Evolutionary conservation across 2,888 invertebrate genomes (phyloP), one percentile per base, ranked within the genome.

Genomic region (Vannuccia rotundouncinata): DNA sequence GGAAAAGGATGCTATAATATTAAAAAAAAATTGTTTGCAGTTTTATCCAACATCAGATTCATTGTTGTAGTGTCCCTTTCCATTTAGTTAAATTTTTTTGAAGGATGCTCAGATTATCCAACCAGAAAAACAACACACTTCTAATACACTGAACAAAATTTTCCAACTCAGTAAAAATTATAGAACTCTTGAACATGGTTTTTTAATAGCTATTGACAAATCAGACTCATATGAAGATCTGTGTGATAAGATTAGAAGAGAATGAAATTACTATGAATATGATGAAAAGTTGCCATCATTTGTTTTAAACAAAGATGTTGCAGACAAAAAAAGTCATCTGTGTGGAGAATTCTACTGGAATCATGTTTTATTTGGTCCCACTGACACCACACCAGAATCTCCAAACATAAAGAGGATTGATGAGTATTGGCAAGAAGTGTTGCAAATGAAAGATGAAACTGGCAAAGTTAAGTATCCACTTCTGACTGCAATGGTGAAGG

Each of bases 341-440:
- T n/a, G 17, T 5, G 10, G 17, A 45, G 74, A 73, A 27, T 73
- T 10, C 27, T 28, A 73, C 74, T 73, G 74, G 74, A 73, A 73
- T 5, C 74, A n/a, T 73, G 74, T 73, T 22, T 10, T 10, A 27
- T 73, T 22, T 28, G 27, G 29, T n/a, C 27, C 74, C 27, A 45
- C 45, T 45, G 17, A 45, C 45, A 45, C 10, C 45, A 45, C 45
- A 45, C 45, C 45, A 45, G 45, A 45, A 45, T 5, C 45, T 45
- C 45, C 45, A 45, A 45, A 5, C 45, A 45, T 45, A 17, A 45
- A 45, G 45, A 73, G 74, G 29, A 73, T 73, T 73, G 74, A 73
- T 28, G 22, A 5, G 74, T 73, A 73, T 73, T 73, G 74, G 74
- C 27, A 73, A 73, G 74, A 73, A 73, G 29, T 73, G 27, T n/a